Evolutionary conservation across 2,797 vertebrate species (phyloP), one percentile per base, ranked within the genome.

Genomic region (Sylvia borin): DNA sequence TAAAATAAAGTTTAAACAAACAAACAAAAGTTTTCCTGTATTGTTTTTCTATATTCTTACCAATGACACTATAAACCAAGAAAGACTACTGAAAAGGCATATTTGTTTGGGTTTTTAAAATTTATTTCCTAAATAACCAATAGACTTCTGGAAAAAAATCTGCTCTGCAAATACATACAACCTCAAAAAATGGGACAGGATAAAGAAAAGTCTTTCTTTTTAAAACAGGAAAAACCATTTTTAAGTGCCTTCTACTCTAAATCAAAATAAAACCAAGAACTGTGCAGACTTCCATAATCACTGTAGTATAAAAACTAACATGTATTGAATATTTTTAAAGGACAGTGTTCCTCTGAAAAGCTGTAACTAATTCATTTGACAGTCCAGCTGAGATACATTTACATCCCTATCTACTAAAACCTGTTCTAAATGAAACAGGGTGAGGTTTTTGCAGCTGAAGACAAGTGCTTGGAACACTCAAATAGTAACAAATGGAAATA

Each of bases 301-400:
- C 58, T 18, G 32, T 3, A 72, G 40, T 58, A 83, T 43, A n/a
- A 78, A 87, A 86, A 81, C 29, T 32, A 85, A 62, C 8, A 70
- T 13, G 32, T 60, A 75, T 3, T 55, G 32, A 94, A 8, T 72
- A 57, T 58, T 93, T 92, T 65, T 83, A 20, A 93, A 90, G 65
- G 65, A 77, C 27, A 32, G 27, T 25, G 65, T 48, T 94, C 73
- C 51, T 95, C 36, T 84, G 62, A 95, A 94, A 88, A 92, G 65
- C 79, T 87, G 45, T 48, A 82, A 82, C 64, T 90, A 92, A 92
- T 83, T 87, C 11, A 57, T 45, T 62, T 90, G 85, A 93, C 88
- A 92, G 60, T 53, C 53, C 79, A 92, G 48, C 25, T 90, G 70
- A 90, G 65, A 75, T 27, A 75, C 2, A 2, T 84, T 88, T 84